Percentiles rank a stretch among this genome's conserved stretches.
Evolutionary conservation across 2,797 vertebrate genomes (phyloP).

Genomic region (Xiphorhynchus erythropygius): DNA sequence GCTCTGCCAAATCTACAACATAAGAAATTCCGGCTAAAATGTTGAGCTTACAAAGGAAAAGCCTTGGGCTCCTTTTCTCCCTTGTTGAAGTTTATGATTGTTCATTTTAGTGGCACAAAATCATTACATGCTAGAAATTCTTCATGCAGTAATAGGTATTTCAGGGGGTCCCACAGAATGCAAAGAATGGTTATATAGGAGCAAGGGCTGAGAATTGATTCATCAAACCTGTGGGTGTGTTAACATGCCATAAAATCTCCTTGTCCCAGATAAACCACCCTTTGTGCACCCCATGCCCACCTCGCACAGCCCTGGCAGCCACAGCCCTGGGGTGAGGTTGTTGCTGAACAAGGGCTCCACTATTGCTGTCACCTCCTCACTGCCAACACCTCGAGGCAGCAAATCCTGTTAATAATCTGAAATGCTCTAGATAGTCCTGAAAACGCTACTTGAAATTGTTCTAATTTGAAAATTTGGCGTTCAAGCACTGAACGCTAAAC

Average conservation of each 20-base stretch:
- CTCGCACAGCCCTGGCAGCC: neutral
- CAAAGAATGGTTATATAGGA: neutral
- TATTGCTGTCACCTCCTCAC: neutral
- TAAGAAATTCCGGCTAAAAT: neutral
- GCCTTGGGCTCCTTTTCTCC: neutral
- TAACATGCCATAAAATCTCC: neutral
- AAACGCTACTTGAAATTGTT: neutral
- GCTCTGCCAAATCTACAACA: neutral
- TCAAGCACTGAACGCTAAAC: neutral
- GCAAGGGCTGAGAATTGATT: neutral
- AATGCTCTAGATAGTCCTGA: neutral
- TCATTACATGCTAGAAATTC: neutral
- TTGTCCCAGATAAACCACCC: neutral
- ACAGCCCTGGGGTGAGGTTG: neutral
- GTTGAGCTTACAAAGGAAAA: neutral
- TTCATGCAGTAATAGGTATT: neutral
- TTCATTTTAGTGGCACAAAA: neutral
- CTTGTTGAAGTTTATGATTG: rapidly evolving
- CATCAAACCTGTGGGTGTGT: neutral
- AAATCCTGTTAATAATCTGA: neutral
- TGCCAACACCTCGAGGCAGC: neutral
- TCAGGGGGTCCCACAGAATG: neutral
- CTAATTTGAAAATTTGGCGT: neutral
- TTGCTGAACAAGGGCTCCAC: conserved; percentile 16
- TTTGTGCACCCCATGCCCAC: neutral